Conservation (phyloP, 2,113 vertebrate genomes). For the Trochalopteron elliotii region DNA sequence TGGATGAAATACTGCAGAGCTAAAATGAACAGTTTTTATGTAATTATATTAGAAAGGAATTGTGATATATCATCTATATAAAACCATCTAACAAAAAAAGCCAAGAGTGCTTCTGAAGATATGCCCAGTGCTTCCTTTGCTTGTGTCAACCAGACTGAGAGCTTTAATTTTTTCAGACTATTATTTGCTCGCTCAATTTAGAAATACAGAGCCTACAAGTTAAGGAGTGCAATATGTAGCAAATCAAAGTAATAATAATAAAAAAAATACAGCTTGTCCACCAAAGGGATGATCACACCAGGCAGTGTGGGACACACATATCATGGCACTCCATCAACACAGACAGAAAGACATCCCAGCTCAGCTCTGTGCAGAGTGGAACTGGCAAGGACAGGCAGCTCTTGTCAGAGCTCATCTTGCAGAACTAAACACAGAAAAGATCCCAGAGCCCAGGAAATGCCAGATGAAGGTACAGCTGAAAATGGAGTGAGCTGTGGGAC, state of each 20-base stretch:
- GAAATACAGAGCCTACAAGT: background rate
- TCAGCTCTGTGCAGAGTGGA: rapidly evolving
- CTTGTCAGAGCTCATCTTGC: background rate
- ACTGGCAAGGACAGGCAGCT: background rate
- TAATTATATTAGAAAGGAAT: slow-evolving; percentile 22
- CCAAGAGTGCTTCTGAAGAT: slow-evolving; percentile 12
- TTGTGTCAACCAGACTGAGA: slow-evolving; percentile 55
- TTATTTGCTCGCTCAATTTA: slow-evolving; percentile 42
- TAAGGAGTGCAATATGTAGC: slow-evolving; percentile 18
- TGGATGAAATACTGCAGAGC: background rate
- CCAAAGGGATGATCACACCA: background rate
- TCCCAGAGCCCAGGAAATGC: background rate
- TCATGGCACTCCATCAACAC: background rate
- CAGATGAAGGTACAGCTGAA: background rate
- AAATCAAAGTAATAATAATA: slow-evolving; percentile 54
- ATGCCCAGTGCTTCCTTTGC: slow-evolving; percentile 31
- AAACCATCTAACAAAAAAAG: slow-evolving; percentile 35
- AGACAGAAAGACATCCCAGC: background rate
- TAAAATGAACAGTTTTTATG: background rate
- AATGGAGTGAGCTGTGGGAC: background rate
- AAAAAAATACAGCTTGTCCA: background rate
- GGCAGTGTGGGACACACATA: background rate
- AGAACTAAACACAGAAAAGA: background rate
- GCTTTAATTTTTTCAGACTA: slow-evolving; percentile 57
- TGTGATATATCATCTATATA: slow-evolving; percentile 37